These are phyloP conservation scores for Brachyptera risi DNA, from an alignment of 2,888 invertebrate species.

Conservation along the genomic window DNA sequence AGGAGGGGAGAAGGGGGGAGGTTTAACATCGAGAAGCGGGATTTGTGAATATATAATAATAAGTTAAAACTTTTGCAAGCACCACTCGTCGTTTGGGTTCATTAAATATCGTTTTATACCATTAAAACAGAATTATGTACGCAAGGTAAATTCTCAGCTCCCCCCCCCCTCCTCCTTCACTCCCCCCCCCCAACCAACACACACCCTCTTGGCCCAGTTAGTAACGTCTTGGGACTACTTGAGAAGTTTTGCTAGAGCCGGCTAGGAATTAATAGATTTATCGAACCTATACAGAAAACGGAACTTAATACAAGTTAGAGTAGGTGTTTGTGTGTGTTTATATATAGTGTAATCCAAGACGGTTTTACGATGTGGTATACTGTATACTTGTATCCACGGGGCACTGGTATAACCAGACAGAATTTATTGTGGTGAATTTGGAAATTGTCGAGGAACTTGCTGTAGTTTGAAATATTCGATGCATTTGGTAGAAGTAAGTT, in stretches of 20 bases:
- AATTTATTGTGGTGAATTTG: no score
- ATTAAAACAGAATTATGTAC: neutral
- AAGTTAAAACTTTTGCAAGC: neutral
- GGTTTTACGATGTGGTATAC: no score
- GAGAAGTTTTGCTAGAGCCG: neutral
- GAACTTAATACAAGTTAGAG: no score
- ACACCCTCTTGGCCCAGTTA: no score
- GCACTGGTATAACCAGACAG: no score
- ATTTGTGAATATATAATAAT: conserved; percentile 9
- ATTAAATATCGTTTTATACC: conserved; percentile 7
- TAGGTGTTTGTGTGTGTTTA: no score
- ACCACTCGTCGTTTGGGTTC: neutral
- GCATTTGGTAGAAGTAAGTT: no score
- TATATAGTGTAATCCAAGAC: no score
- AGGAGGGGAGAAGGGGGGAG: neutral
- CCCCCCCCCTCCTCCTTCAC: no score
- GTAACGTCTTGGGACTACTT: neutral
- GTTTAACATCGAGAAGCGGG: neutral
- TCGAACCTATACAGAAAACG: neutral
- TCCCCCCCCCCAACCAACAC: neutral
- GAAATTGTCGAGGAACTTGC: no score
- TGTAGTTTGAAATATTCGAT: no score
- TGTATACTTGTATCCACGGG: no score
- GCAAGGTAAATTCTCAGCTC: neutral
- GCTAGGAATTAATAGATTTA: neutral